Evolutionary conservation across 2,113 vertebrate species (phyloP), one percentile per base, ranked within the genome.

Genomic region (Paramormyrops kingsleyae): DNA sequence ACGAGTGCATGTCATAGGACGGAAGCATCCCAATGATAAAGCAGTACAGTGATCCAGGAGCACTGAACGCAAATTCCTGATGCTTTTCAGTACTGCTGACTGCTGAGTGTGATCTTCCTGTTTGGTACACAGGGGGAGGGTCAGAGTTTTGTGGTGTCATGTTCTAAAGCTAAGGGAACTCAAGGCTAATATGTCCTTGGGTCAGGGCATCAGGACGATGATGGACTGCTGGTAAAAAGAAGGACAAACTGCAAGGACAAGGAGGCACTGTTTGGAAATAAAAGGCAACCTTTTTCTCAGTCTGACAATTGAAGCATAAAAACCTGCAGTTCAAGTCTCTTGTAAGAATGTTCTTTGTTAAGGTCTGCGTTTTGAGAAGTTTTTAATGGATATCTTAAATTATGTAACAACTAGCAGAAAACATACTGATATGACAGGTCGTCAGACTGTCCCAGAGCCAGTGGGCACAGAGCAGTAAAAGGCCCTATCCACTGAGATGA

Each of bases 21-120:
- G 13, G 46, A 47, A 27, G 35, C 74, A 80, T 42, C 15, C 74
- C 74, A 6, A 19, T 17, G 15, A 42, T 31, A 93, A 92, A 92
- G 91, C 53, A 93, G 95, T 95, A 96, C 95, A 95, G 91, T 85
- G 93, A 96, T 95, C 93, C 91, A 52, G 62, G 62, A 91, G 92
- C 92, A 92, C 92, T 92, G 49, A 12, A 53, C 4, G 13, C 27
- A 53, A n/a, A 24, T 21, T 31, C n/a, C 15, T 17, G 74, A 19
- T 80, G 74, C 74, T 80, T 42, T 80, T 80, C 74, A 80, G 35
- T 86, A 94, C 91, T 90, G 24, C 90, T 87, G 92, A 92, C 92
- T 89, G 89, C 89, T 59, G 90, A 91, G 94, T 95, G 94, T 96
- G 95, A 95, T 94, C 95, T 94, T 93, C 93, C 91, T 91, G 49